Evolutionary conservation across 2,113 vertebrate species (phyloP).

Genomic region (Mastomys coucha): DNA sequence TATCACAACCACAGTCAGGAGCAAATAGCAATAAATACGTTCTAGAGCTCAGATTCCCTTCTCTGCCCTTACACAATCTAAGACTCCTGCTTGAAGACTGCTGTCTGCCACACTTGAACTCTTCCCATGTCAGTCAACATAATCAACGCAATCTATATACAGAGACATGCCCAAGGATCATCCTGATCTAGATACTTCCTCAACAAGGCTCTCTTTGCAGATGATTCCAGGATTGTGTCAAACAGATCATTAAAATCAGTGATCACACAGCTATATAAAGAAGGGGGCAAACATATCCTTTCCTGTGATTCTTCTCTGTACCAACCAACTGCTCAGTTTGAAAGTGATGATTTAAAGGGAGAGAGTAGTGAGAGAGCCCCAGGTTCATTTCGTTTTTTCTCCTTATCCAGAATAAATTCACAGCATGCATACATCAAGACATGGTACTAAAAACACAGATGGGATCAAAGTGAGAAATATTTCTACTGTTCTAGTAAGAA

Average conservation of each 20-base stretch:
- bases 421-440: neutral
- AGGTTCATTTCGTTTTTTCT: neutral
- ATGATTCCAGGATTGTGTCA: neutral
- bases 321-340: neutral
- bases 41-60: neutral
- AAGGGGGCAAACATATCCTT: neutral
- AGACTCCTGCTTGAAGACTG: neutral
- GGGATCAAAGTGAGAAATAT: neutral
- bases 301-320: neutral
- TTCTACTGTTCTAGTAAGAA: neutral
- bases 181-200: neutral
- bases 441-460: neutral
- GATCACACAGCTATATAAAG: neutral
- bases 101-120: neutral
- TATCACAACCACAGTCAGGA: neutral
- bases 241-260: neutral
- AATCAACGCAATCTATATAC: neutral
- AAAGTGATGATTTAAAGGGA: neutral
- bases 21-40: neutral
- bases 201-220: neutral
- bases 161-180: neutral
- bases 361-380: fast-evolving
- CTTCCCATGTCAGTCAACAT: neutral
- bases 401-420: slow-evolving; percentile 8
- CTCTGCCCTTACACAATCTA: neutral